Percentiles rank a stretch among this genome's conserved stretches.
Evolutionary conservation across 1,140 invertebrate species (phyloP).

Genomic region (Leptopilina boulardi): DNA sequence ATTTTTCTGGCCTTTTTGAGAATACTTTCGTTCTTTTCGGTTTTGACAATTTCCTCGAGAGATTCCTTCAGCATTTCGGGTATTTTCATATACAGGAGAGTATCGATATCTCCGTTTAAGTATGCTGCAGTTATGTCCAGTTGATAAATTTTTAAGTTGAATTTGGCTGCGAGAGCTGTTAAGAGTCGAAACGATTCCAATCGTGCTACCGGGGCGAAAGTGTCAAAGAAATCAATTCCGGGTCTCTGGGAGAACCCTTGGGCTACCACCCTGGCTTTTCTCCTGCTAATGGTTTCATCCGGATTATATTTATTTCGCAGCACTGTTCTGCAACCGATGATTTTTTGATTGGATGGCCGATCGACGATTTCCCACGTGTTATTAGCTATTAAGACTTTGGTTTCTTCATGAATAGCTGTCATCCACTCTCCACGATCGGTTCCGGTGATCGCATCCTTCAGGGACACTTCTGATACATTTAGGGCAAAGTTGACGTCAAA

Average conservation of each 20-base stretch:
- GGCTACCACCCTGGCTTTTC: constrained; percentile 48
- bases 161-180: constrained; percentile 25
- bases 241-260: constrained; percentile 46
- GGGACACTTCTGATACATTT: not conserved
- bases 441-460: not conserved
- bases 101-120: constrained; percentile 61
- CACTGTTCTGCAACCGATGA: not conserved
- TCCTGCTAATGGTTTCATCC: constrained; percentile 32
- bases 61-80: not conserved
- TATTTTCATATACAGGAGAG: constrained; percentile 51
- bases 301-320: constrained; percentile 9
- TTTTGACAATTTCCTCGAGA: not conserved
- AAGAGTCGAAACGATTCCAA: not conserved
- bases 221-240: constrained; percentile 30
- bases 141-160: constrained; percentile 36
- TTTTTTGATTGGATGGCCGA: not conserved
- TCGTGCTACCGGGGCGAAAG: constrained; percentile 38
- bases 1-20: not conserved
- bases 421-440: not conserved
- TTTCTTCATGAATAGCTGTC: not conserved
- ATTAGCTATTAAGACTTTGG: not conserved
- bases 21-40: not conserved
- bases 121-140: constrained; percentile 64
- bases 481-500: not conserved
- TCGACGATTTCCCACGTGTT: constrained; percentile 34